Base-by-base conservation (phyloP, 1,140 invertebrate genomes). In the Bombus superbus region DNA sequence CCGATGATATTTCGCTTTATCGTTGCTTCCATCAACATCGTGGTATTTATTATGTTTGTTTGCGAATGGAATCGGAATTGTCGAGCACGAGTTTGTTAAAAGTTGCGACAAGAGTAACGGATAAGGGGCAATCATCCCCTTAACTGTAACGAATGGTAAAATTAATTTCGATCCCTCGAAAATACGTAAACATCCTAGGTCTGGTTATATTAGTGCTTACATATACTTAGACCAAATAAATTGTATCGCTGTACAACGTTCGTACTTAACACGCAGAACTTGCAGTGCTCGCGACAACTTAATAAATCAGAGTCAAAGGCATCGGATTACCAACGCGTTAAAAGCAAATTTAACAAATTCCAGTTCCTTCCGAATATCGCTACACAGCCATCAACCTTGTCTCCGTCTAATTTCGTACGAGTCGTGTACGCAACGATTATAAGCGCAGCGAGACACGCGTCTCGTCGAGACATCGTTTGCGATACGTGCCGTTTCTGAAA, bases 401-500 rank as follows among this genome's bases (percentile, higher is more conserved):
- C 59, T 62, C 59, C 28, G 22, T 62, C 59, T 62, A 62, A 62
- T 62, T 62, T 62, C 28, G 47, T 53, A 53, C 47, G 15, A 35
- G 35, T 22, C 10, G 38, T 9, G 68, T 28, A 25, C 22, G 38
- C 9, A 11, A 10, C 68, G 35, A 69, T 69, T 69, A 32, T 40
- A 42, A 59, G 32, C n/a, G 22, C 28, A n/a, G 4, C 59, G 59
- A 40, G 35, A 64, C 59, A 38, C 32, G 28, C 28, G 57, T 32
- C 40, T 22, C 15, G 53, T 3, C 28, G 62, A n/a, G 66, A 32
- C 32, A 5, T 68, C 42, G 44, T 66, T 77, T 28, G 15, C 15
- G 62, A 57, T 59, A 78, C n/a, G 38, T 44, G 18, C 64, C 44
- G 28, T 69, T 57, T 35, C n/a, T 22, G 42, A 71, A 84, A 78